Base-by-base conservation (phyloP, 2,888 invertebrate genomes). In the Petrolisthes manimaculis region DNA sequence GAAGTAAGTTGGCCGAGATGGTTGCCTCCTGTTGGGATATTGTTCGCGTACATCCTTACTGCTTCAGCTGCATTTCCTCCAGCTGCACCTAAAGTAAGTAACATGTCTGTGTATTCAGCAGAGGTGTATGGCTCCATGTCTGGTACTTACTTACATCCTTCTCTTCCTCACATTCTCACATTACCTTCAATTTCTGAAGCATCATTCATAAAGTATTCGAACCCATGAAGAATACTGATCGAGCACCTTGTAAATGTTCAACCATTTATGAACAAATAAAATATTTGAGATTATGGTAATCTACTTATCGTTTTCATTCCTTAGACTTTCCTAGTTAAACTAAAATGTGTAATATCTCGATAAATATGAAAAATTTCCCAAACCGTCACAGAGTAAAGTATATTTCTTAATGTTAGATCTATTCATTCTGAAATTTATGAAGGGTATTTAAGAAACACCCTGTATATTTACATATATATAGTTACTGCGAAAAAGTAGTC, bases 41-140 rank as follows among this genome's bases (percentile, higher is more conserved):
- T 37, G 77, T 51, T 6, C 77, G 37, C 51, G 53, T 77, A 77
- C 37, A 37, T 8, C 53, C 77, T 77, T 77, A 77, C 77, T 77
- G 77, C 24, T 77, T 77, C 77, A 12, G 77, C 77, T 77, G 77
- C 77, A 77, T 21, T 77, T 37, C 77, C 77, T 51, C 51, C 77
- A 6, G 51, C 77, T 77, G 37, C 77, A 51, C 77, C 77, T 77
- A 77, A 37, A 14, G 77, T 77, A 77, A 77, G n/a, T n/a, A 71
- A n/a, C 71, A 71, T 71, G 71, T n/a, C 71, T n/a, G 71, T 71
- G 71, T 71, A 71, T 3, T 71, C 71, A 18, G 71, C 1, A 71
- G n/a, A 71, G 6, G 71, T 71, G 71, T 71, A 71, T 71, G 71
- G 71, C 71, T 71, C 71, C n/a, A 71, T 71, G 71, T 71, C 71